Base-by-base conservation (phyloP, 2,888 invertebrate genomes). In the Andrena minutula region DNA sequence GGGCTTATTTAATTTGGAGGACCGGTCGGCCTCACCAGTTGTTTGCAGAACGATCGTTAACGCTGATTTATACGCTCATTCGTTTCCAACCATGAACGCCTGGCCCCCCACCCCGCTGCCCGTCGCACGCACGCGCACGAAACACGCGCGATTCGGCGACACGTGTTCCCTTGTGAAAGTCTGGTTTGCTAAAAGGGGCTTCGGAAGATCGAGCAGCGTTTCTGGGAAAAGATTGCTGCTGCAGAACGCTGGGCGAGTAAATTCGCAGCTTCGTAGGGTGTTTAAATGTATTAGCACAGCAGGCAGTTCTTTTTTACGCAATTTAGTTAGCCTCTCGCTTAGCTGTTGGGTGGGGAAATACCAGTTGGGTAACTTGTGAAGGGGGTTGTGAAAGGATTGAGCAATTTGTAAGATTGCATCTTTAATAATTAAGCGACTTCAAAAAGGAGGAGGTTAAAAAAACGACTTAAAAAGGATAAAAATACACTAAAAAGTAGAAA, bases 11-110 rank as follows among this genome's bases (percentile, higher is more conserved):
- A 89, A 88, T 88, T 88, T 87, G 78, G 77, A 51, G 78, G 76
- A 86, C 88, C 78, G 77, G 84, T 78, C 74, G 79, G 76, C 76
- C 82, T 72, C 77, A 61, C 74, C 78, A 79, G 81, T 75, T 83
- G 86, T 85, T 85, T 89, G 89, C 88, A 70, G 83, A 88, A 84
- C 88, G 89, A 85, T 89, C 90, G 89, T 89, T 90, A 87, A 84
- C 64, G 73, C 76, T 89, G 90, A 90, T 90, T 90, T 90, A 90
- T 90, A 82, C 84, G 84, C 84, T 89, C 90, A 84, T 88, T 88
- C 84, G 72, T 88, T 88, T 88, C 81, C 88, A 23, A 73, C 79
- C 82, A 85, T 83, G 88, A 80, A 51, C 71, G 78, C 75, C 63
- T 74, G 51, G 61, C 53, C 63, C 58, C 35, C 0, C 60, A 32